Conservation (phyloP, 2,888 invertebrate species). For the Ophonus ardosiacus region DNA sequence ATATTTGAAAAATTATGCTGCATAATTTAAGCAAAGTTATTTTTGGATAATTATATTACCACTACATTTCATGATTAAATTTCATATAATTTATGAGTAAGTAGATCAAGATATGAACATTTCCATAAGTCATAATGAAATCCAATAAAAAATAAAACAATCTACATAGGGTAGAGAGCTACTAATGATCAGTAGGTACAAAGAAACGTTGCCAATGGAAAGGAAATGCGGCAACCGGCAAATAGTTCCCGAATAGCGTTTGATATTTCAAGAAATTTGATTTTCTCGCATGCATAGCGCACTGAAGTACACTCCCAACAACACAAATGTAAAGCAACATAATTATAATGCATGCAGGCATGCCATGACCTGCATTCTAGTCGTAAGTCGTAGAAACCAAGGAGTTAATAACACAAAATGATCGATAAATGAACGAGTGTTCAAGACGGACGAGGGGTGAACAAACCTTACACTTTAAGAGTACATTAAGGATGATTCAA, state of each 20-base stretch:
- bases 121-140: not conserved
- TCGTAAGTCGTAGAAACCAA: constrained; percentile 53
- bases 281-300: constrained; percentile 43
- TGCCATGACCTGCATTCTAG: constrained; percentile 63
- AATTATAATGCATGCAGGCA: constrained; percentile 63
- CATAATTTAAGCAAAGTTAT: not conserved
- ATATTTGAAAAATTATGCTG: too few species aligned
- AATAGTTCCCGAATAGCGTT: constrained; percentile 13
- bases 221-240: constrained; percentile 18
- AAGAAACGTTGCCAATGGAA: constrained; percentile 28
- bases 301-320: constrained; percentile 59
- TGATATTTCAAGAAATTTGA: constrained; percentile 47
- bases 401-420: constrained; percentile 57
- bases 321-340: constrained; percentile 59
- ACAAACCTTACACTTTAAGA: not conserved
- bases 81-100: not conserved
- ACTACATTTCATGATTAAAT: not conserved
- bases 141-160: not conserved
- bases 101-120: not conserved
- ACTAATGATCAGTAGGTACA: not conserved
- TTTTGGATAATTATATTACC: too few species aligned
- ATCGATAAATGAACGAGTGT: constrained; percentile 56
- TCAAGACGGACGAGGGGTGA: constrained; percentile 3
- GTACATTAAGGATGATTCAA: not conserved
- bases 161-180: not conserved